These are phyloP conservation scores for Tursiops truncatus DNA, from an alignment of 2,113 vertebrate genomes.

Conservation along the genomic window DNA sequence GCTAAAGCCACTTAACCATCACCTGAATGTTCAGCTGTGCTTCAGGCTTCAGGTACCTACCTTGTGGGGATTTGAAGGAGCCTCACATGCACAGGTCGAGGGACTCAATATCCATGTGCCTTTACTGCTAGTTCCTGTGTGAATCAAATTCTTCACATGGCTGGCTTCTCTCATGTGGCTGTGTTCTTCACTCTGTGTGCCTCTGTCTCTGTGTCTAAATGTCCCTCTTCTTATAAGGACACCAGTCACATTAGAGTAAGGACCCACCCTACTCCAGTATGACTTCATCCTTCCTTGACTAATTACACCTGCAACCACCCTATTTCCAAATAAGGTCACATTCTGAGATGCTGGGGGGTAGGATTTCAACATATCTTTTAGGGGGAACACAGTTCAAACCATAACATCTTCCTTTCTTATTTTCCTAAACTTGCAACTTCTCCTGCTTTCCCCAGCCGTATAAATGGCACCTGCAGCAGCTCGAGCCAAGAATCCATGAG, in stretches of 20 bases:
- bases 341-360: not conserved
- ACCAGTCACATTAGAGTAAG: not conserved
- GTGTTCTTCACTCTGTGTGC: not conserved
- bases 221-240: not conserved
- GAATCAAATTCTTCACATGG: not conserved
- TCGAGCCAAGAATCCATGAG: not conserved
- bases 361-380: not conserved
- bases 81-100: not conserved
- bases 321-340: not conserved
- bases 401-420: not conserved
- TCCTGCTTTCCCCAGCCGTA: not conserved
- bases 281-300: not conserved
- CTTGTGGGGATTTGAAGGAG: not conserved
- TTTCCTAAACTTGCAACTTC: not conserved
- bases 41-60: not conserved
- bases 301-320: not conserved
- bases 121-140: not conserved
- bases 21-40: not conserved
- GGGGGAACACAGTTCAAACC: not conserved
- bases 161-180: not conserved
- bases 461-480: not conserved
- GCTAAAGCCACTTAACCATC: not conserved
- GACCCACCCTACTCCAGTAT: not conserved
- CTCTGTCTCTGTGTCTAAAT: not conserved
- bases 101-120: not conserved